Conservation (phyloP, 2,113 vertebrate species). For the Thalassoma bifasciatum region DNA sequence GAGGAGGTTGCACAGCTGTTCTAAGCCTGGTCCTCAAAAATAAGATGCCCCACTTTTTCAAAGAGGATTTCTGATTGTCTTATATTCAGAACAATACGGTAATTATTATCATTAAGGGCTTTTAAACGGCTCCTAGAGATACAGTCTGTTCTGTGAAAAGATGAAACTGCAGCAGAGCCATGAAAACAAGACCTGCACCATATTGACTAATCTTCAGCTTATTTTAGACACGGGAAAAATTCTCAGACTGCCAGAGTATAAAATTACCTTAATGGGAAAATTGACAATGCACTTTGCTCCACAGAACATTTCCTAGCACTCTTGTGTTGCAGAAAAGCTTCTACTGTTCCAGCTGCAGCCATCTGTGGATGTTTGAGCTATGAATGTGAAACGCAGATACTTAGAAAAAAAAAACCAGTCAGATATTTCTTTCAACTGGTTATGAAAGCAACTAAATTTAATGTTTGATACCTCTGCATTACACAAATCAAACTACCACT, state of each 20-base stretch:
- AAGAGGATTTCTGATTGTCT: too few relatives aligned
- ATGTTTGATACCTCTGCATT: too few relatives aligned
- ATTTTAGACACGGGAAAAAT: neutral
- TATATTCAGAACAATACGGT: too few relatives aligned
- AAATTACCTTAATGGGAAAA: neutral
- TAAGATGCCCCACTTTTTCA: too few relatives aligned
- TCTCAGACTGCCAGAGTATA: slow-evolving; percentile 7
- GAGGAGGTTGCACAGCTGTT: too few relatives aligned
- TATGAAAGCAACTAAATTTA: too few relatives aligned
- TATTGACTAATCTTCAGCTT: slow-evolving; percentile 13
- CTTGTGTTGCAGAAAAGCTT: neutral
- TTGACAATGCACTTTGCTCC: neutral
- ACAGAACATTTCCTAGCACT: neutral
- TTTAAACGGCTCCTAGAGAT: neutral
- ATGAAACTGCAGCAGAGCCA: neutral
- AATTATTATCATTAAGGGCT: neutral
- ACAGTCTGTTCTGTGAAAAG: slow-evolving; percentile 11
- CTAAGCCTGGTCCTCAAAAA: too few relatives aligned
- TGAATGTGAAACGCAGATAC: neutral
- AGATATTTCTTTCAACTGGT: too few relatives aligned
- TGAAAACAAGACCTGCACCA: slow-evolving; percentile 13
- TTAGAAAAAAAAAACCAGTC: neutral
- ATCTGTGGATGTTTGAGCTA: neutral
- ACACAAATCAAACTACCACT: too few relatives aligned
- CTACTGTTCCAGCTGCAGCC: neutral